A percentile compares a stretch with the other conserved stretches of the same genome.
These are phyloP conservation scores for Sebastes taczanowskii DNA, from an alignment of 2,797 vertebrate species.

Conservation along the genomic window DNA sequence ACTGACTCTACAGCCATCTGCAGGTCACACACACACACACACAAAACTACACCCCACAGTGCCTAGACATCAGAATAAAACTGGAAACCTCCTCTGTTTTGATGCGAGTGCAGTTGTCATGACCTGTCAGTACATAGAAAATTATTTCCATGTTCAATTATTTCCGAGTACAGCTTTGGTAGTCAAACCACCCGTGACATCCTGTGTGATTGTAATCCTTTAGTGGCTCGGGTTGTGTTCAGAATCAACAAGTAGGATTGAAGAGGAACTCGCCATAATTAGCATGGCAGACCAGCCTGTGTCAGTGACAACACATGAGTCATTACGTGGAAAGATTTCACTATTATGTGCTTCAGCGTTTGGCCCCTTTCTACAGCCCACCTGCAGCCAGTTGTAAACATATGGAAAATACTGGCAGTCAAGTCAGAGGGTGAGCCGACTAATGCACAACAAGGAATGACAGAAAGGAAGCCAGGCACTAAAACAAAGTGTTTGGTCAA, in stretches of 20 bases:
- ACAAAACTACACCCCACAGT: neutral
- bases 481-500: neutral
- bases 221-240: constrained; percentile 6
- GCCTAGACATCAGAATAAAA: neutral
- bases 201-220: constrained; percentile 34
- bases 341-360: neutral
- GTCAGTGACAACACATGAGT: constrained; percentile 35
- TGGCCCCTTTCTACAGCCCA: neutral
- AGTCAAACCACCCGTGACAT: constrained; percentile 34
- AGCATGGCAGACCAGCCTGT: neutral
- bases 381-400: constrained; percentile 39
- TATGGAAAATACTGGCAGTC: constrained; percentile 5
- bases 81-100: neutral
- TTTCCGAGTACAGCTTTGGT: neutral
- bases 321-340: constrained; percentile 18
- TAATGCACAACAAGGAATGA: neutral
- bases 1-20: constrained; percentile 32
- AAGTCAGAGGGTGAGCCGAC: neutral
- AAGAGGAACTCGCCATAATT: constrained; percentile 24
- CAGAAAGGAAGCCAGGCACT: neutral
- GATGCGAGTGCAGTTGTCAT: constrained; percentile 11
- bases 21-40: constrained; percentile 32
- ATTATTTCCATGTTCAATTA: constrained; percentile 23
- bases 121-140: constrained; percentile 2
- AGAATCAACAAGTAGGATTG: constrained; percentile 31